Conservation (phyloP, 2,797 vertebrate genomes). For the Heliangelus exortis region DNA sequence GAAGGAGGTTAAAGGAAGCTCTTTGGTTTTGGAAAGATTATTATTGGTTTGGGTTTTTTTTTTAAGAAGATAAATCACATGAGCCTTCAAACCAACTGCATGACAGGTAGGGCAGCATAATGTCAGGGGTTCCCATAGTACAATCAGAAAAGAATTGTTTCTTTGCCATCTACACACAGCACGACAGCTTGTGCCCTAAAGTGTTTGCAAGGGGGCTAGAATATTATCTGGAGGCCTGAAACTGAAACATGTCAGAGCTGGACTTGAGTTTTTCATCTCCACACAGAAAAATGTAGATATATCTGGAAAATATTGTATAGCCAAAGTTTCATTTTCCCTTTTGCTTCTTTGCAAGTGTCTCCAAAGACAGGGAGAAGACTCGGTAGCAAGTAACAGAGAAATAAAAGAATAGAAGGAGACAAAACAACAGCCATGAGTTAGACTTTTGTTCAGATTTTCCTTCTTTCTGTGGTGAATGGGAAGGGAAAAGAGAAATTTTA, state of each 20-base stretch:
- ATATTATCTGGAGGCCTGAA: neutral
- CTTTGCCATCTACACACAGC: neutral
- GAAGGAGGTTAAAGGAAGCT: slow-evolving; percentile 19
- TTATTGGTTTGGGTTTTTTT: too few species aligned
- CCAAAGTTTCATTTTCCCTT: neutral
- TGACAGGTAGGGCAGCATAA: accelerated
- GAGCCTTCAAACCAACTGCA: neutral
- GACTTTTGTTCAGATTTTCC: neutral
- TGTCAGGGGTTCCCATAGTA: neutral
- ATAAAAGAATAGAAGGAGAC: neutral
- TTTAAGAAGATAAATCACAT: neutral
- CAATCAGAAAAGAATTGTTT: accelerated
- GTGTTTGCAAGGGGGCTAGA: neutral
- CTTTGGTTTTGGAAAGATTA: neutral
- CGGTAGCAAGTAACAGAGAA: neutral
- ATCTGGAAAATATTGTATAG: neutral
- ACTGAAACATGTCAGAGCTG: neutral
- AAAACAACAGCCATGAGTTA: neutral
- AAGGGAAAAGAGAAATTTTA: neutral
- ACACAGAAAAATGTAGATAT: accelerated
- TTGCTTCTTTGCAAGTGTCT: neutral
- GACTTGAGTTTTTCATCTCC: neutral
- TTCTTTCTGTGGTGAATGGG: neutral
- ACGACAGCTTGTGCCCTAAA: neutral
- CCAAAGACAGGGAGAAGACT: neutral